Evolutionary conservation across 2,888 invertebrate species (phyloP), one percentile per base, ranked within the genome.

Genomic region (Steinernema carpocapsae): DNA sequence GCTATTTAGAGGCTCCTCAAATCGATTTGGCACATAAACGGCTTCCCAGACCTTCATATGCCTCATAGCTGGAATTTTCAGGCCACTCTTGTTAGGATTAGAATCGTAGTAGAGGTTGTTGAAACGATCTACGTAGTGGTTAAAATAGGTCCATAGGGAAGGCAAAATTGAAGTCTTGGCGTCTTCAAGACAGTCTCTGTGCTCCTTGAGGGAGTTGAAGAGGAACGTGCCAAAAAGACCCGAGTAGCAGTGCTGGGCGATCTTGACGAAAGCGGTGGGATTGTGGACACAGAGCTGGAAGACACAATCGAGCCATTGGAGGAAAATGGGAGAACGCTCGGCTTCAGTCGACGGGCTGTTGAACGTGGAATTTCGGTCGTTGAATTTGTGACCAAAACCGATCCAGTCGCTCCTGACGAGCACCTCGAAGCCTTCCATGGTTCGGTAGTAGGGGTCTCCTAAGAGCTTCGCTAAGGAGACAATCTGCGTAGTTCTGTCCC

Each of bases 401-500:
- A 97, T 90, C 97, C 97, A 99, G 88, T 99, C 97, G 76, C 95
- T 91, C 89, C 97, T 94, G 74, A 97, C 93, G 74, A 99, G 90
- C 72, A 93, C 91, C 86, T 94, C 93, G 89, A 97, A 97, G 77
- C 96, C 97, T 91, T 94, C 92, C 72, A 94, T 91, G 14, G 97
- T 97, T 82, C 97, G 91, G 89, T 97, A 97, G 89, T 92, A 93
- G 0, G 96, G 95, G 90, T 97, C 97, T 48, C 97, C 91, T 86
- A 97, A 90, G 52, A 97, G 91, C 89, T 97, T 93, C 17, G 95
- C 94, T 72, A 97, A 91, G 51, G 96, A 93, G n/a, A 94, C 94
- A 80, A 99, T 93, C 90, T 99, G 97, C 64, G 97, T 94, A 74
- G 97, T 99, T 81, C 97, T 91, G 90, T 99, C 97, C 97, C 97